Evolutionary conservation across 2,888 invertebrate genomes (phyloP).

Genomic region (Mythimna lalbum): DNA sequence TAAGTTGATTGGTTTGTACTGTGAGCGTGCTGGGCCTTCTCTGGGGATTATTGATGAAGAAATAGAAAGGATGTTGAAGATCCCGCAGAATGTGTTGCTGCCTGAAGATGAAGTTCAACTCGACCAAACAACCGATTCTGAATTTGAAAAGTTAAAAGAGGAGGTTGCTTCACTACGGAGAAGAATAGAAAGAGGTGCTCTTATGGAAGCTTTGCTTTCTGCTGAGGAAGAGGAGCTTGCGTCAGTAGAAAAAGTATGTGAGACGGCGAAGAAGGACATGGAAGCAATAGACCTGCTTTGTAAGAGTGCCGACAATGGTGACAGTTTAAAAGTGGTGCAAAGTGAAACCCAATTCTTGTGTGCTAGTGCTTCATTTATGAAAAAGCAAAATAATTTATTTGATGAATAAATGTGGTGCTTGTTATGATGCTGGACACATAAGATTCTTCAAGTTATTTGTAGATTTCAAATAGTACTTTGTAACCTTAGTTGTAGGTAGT

Average conservation of each 20-base stretch:
- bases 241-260: slow-evolving; percentile 81
- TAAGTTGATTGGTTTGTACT: slow-evolving; percentile 81
- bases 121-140: slow-evolving; percentile 78
- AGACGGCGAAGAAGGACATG: slow-evolving; percentile 84
- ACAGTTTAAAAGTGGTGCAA: slow-evolving; percentile 72
- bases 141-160: slow-evolving; percentile 79
- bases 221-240: slow-evolving; percentile 83
- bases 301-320: slow-evolving; percentile 72
- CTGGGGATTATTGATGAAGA: slow-evolving; percentile 81
- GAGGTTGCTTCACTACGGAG: slow-evolving; percentile 79
- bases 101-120: slow-evolving; percentile 84
- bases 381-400: slow-evolving; percentile 62
- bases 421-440: slow-evolving; percentile 32
- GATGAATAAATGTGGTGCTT: slow-evolving; percentile 33
- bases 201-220: slow-evolving; percentile 82
- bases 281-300: slow-evolving; percentile 79
- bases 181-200: slow-evolving; percentile 81
- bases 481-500: neutral
- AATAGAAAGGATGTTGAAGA: slow-evolving; percentile 80
- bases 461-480: neutral
- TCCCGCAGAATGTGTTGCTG: slow-evolving; percentile 83
- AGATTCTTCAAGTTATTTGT: slow-evolving; percentile 1
- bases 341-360: slow-evolving; percentile 78
- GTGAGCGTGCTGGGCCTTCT: slow-evolving; percentile 82
- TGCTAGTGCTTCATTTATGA: slow-evolving; percentile 77